Evolutionary conservation across 2,113 vertebrate species (phyloP), one percentile per base, ranked within the genome.

Genomic region (Leiothrix lutea): DNA sequence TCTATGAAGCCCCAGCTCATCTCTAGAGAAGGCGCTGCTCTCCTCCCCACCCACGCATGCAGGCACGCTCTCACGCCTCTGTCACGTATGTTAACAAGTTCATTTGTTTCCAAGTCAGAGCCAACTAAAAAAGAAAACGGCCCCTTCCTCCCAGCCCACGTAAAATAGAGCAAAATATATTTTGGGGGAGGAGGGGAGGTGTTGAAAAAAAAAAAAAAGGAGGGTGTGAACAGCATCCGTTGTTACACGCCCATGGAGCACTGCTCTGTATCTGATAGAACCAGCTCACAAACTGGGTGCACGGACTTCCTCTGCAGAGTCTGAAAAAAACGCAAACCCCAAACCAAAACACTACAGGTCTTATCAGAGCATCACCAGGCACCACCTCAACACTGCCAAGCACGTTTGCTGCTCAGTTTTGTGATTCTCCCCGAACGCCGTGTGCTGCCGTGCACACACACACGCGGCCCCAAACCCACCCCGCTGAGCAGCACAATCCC

Each of bases 161-260:
- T 90, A 90, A 96, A 96, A 92, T 6, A 91, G 79, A 94, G 72
- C 67, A 71, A 62, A 82, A 92, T 80, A 64, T 96, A 93, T 93
- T 97, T 88, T 66, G 73, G 86, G 93, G 86, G 88, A 80, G 88
- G 92, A 79, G 95, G 79, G 70, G 82, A 78, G 94, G 91, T 88
- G 90, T 92, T 71, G 72, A 92, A 86, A 71, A 62, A 81, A 91
- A 91, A 90, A 88, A 78, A 72, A 35, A 71, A 71, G 5, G 87
- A 96, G 92, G 95, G 94, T 96, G 96, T 95, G 95, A 96, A 81
- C 93, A 92, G 96, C 95, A 96, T 97, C 96, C 93, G 96, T 93
- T 97, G 88, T 83, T 86, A 80, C 95, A 96, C 94, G 7, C 92
- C 96, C 95, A 70, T 82, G 77, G 93, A 94, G 92, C 82, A 36